phyloP scores from a whole-genome alignment of 2,113 vertebrate genomes.

The Rostratula benghalensis region DNA sequence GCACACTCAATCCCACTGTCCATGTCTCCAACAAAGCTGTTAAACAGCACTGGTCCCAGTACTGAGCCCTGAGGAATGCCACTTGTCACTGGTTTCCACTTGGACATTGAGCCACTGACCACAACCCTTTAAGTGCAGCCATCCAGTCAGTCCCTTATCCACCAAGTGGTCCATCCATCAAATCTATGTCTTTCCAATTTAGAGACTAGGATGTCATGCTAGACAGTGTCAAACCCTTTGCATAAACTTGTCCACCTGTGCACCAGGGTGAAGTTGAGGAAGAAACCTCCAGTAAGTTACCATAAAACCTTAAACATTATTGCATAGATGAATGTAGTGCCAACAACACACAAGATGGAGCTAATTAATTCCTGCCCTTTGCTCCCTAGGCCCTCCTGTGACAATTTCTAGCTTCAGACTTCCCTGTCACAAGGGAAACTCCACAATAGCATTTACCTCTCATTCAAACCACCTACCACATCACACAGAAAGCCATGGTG shows the following conservation, averaged over 20 bases:
- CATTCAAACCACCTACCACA: fast-evolving
- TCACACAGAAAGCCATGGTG: background rate
- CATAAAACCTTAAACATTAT: background rate
- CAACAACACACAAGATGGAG: background rate
- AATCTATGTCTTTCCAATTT: no score
- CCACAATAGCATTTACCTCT: background rate
- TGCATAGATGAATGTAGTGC: background rate
- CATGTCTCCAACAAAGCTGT: no score
- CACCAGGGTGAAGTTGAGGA: background rate
- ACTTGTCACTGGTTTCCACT: no score
- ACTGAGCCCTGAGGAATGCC: no score
- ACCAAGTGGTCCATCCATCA: no score
- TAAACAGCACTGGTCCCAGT: no score
- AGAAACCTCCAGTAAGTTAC: background rate
- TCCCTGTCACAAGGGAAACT: background rate
- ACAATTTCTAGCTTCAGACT: background rate
- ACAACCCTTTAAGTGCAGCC: no score
- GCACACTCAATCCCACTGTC: no score
- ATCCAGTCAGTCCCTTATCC: no score
- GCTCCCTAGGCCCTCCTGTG: background rate
- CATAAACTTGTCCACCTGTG: background rate
- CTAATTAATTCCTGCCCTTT: background rate
- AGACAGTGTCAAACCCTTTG: no score
- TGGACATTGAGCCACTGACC: no score
- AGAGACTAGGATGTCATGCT: no score